phyloP scores from a whole-genome alignment of 2,888 invertebrate genomes.

The Zhuqinia jingwanae region DNA sequence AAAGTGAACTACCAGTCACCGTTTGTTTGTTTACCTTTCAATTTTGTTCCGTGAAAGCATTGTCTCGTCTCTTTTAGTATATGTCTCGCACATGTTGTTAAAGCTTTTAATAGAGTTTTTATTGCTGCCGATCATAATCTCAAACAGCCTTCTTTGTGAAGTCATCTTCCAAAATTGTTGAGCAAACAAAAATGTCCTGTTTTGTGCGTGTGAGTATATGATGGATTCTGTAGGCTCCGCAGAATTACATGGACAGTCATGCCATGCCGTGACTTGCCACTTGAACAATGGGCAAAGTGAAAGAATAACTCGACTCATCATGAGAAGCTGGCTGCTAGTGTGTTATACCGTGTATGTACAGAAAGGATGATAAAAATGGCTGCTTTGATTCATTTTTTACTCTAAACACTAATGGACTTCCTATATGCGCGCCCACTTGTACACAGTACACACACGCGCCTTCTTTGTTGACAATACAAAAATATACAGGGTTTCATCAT shows the following conservation, averaged over 20 bases:
- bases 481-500: too few relatives aligned
- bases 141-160: slow-evolving; percentile 16
- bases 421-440: slow-evolving; percentile 2
- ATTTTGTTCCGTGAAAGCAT: background rate
- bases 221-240: background rate
- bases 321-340: too few relatives aligned
- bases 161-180: slow-evolving; percentile 40
- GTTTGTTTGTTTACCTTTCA: slow-evolving; percentile 44
- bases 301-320: slow-evolving; percentile 24
- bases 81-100: background rate
- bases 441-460: too few relatives aligned
- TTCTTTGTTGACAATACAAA: too few relatives aligned
- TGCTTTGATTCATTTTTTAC: slow-evolving; percentile 23
- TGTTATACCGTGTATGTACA: too few relatives aligned
- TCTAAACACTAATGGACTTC: slow-evolving; percentile 48
- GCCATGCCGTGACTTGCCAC: slow-evolving; percentile 4
- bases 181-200: background rate
- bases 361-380: background rate
- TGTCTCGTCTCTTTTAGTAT: background rate
- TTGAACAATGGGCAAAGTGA: background rate
- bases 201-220: background rate
- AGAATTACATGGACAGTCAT: slow-evolving; percentile 33
- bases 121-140: too few relatives aligned
- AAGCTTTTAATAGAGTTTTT: background rate
- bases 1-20: slow-evolving; percentile 41